Evolutionary conservation across 2,797 vertebrate species (phyloP).

Genomic region (Pseudomugil gertrudae): DNA sequence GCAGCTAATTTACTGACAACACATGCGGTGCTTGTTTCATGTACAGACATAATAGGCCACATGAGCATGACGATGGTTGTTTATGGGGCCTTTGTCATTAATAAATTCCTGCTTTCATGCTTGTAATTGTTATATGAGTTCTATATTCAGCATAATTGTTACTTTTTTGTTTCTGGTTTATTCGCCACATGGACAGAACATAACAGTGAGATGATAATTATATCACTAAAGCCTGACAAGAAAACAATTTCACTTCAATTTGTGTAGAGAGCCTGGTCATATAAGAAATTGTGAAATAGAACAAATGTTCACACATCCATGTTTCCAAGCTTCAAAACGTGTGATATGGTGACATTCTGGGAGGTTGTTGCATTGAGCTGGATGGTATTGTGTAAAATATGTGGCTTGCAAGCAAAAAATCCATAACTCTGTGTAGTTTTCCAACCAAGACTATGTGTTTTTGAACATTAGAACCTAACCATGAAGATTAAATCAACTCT

Average conservation of each 20-base stretch:
- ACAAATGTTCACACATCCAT: no score
- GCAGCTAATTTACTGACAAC: background rate
- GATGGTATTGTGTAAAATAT: background rate
- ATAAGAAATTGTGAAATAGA: no score
- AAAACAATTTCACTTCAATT: background rate
- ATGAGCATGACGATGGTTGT: background rate
- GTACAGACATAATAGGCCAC: background rate
- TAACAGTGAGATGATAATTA: background rate
- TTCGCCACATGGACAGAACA: background rate
- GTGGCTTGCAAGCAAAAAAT: background rate
- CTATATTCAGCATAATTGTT: background rate
- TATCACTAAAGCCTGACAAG: background rate
- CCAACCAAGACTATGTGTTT: background rate
- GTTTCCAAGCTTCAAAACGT: background rate
- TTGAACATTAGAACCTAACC: background rate
- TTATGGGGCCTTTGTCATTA: background rate
- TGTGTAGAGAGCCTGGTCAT: no score
- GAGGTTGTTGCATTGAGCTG: background rate
- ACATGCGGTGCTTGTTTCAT: background rate
- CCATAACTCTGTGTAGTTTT: background rate
- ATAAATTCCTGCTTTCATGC: background rate
- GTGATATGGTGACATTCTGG: background rate
- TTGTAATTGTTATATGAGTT: background rate
- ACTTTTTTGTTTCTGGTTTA: background rate
- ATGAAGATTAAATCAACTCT: background rate